Percentiles rank a stretch among this genome's conserved stretches.
These are phyloP conservation scores for Notarius lentiginosus DNA, from an alignment of 2,113 vertebrate genomes.

Conservation along the genomic window DNA sequence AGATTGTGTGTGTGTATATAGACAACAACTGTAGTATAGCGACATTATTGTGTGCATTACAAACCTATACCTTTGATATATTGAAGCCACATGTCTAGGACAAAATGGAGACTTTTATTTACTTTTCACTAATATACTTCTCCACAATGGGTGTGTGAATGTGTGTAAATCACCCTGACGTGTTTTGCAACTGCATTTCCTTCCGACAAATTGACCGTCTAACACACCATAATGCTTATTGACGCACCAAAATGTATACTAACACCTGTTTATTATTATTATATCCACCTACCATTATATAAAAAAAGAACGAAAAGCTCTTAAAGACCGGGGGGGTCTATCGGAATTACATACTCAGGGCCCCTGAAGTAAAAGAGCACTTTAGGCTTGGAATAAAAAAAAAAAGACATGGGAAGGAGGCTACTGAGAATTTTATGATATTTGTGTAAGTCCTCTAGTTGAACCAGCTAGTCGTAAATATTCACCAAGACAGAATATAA, in stretches of 20 bases:
- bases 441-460: too few relatives aligned
- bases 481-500: background rate
- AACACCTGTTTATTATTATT: background rate
- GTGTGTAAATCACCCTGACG: conserved; percentile 4
- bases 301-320: background rate
- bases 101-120: conserved; percentile 3
- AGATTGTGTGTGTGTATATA: background rate
- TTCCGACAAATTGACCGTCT: background rate
- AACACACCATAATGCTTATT: background rate
- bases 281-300: background rate
- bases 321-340: background rate
- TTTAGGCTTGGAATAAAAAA: background rate
- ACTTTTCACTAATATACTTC: background rate
- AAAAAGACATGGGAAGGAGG: background rate
- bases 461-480: background rate
- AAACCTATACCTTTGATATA: background rate
- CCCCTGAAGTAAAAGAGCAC: background rate
- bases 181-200: conserved; percentile 17
- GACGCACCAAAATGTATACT: too few relatives aligned
- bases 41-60: background rate
- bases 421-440: background rate
- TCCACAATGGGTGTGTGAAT: background rate
- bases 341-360: background rate
- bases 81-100: background rate
- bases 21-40: too few relatives aligned